A percentile compares a stretch with the other conserved stretches of the same genome.
Conservation (phyloP, 2,797 vertebrate species). For the Notamacropus eugenii region DNA sequence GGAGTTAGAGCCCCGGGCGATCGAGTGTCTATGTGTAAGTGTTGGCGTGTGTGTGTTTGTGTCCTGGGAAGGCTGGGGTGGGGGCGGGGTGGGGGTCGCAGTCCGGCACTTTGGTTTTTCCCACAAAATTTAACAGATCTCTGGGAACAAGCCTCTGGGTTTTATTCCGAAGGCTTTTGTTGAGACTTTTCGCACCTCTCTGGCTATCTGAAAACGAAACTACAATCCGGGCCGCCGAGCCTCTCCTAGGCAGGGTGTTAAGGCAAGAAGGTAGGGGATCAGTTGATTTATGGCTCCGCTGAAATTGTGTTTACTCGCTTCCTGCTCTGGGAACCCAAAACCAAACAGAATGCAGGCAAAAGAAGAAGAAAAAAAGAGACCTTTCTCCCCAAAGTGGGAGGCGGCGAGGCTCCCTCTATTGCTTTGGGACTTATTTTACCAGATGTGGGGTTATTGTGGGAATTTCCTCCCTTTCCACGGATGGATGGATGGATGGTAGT, state of each 20-base stretch:
- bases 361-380: slow-evolving; percentile 43
- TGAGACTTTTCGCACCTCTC: slow-evolving; percentile 82
- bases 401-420: slow-evolving; percentile 15
- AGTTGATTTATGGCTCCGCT: slow-evolving; percentile 91
- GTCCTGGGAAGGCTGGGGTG: background rate
- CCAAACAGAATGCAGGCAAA: slow-evolving; percentile 69
- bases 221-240: slow-evolving; percentile 82
- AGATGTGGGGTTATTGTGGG: slow-evolving; percentile 59
- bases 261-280: slow-evolving; percentile 85
- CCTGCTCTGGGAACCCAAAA: slow-evolving; percentile 79
- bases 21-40: background rate
- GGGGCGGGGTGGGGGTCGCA: background rate
- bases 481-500: background rate
- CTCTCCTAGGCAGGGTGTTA: slow-evolving; percentile 85
- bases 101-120: background rate
- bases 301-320: slow-evolving; percentile 89
- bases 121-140: background rate
- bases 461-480: slow-evolving; percentile 8
- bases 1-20: slow-evolving; percentile 33
- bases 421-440: slow-evolving; percentile 66
- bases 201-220: slow-evolving; percentile 82
- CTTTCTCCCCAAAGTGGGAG: slow-evolving; percentile 33
- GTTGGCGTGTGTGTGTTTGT: background rate
- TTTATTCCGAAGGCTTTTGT: slow-evolving; percentile 65
- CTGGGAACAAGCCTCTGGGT: background rate